A percentile compares a stretch with the other conserved stretches of the same genome.
phyloP scores from a whole-genome alignment of 2,888 invertebrate species.

The Trissoscelio sp. region DNA sequence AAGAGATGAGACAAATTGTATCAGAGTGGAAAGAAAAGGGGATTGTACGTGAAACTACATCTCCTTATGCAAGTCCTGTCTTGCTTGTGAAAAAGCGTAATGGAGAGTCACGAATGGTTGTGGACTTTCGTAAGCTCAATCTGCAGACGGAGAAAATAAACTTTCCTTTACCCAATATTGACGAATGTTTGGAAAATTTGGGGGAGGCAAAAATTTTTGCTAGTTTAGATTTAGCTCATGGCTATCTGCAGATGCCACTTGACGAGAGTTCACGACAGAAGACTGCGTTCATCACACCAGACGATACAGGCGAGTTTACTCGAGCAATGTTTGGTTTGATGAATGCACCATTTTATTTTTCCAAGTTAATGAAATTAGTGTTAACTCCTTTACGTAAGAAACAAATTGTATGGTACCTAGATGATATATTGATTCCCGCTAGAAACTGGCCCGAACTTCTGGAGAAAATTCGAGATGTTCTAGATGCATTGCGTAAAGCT shows the following conservation, averaged over 20 bases:
- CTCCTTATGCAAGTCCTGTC: constrained; percentile 36
- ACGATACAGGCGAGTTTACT: constrained; percentile 72
- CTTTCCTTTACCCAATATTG: constrained; percentile 58
- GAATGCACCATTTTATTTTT: constrained; percentile 75
- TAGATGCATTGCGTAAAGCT: neutral
- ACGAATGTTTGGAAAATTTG: constrained; percentile 19
- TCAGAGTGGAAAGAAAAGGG: constrained; percentile 58
- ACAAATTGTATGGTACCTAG: too few species aligned
- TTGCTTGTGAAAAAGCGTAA: constrained; percentile 55
- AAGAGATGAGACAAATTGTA: constrained; percentile 57
- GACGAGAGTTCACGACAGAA: constrained; percentile 48
- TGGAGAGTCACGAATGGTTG: constrained; percentile 63
- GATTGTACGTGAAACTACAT: constrained; percentile 56
- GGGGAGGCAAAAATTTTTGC: constrained; percentile 31
- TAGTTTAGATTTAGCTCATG: constrained; percentile 47
- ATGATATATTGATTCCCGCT: too few species aligned
- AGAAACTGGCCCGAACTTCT: too few species aligned
- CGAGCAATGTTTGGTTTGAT: constrained; percentile 73
- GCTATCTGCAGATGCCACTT: constrained; percentile 61
- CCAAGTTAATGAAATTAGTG: constrained; percentile 55
- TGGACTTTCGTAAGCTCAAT: constrained; percentile 66
- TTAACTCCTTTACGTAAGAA: neutral
- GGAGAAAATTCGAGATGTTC: neutral
- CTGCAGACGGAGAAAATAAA: constrained; percentile 56
- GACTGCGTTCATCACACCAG: constrained; percentile 71